Conservation (phyloP, 2,797 vertebrate genomes). For the Simalia tracyae region DNA sequence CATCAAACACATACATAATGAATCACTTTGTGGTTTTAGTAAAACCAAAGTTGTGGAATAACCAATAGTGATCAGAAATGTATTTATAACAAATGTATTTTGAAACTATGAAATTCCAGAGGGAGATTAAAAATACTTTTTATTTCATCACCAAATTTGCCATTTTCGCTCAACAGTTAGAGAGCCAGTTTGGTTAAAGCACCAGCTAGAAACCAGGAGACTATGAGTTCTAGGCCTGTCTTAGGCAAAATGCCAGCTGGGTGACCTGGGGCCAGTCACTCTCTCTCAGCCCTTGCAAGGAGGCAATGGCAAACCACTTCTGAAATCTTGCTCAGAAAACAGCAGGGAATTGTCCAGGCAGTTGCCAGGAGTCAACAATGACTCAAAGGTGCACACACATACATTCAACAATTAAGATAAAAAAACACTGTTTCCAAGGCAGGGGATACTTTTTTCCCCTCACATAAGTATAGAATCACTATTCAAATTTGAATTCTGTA, state of each 20-base stretch:
- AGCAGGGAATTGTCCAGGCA: not conserved
- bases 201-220: not conserved
- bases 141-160: not conserved
- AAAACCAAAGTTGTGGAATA: no score
- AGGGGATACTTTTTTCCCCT: not conserved
- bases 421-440: not conserved
- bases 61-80: no score
- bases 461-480: not conserved
- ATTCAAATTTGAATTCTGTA: not conserved
- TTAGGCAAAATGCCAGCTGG: not conserved
- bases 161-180: not conserved
- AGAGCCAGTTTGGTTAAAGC: not conserved
- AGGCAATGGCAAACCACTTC: not conserved
- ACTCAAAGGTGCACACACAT: not conserved
- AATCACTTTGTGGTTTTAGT: not conserved
- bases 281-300: not conserved
- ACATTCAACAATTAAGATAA: not conserved
- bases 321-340: not conserved
- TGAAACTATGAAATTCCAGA: not conserved
- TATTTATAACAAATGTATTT: not conserved
- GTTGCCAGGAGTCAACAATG: not conserved
- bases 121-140: not conserved
- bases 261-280: not conserved
- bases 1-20: not conserved
- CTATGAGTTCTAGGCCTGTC: not conserved